A percentile compares a stretch with the other conserved stretches of the same genome.
Conservation (phyloP, 2,888 invertebrate genomes). For the Invenusta paracnida region DNA sequence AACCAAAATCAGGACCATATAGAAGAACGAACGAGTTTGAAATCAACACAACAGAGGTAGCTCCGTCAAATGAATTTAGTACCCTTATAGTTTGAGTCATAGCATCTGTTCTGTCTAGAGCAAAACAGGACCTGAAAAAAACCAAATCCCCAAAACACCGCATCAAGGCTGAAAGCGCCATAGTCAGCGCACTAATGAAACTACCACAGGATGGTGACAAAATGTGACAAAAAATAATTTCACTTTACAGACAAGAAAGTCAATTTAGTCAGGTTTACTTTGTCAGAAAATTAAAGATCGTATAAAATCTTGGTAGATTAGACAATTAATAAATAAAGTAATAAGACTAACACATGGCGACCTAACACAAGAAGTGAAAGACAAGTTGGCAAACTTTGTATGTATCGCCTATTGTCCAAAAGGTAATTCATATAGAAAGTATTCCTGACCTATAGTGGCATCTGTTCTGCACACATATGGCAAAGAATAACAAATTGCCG, state of each 20-base stretch:
- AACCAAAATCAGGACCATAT: neutral
- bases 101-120: neutral
- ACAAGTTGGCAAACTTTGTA: slow-evolving; percentile 28
- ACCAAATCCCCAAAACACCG: neutral
- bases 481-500: slow-evolving; percentile 24
- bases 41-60: neutral
- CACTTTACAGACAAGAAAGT: too few relatives aligned
- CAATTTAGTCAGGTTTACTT: too few relatives aligned
- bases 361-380: slow-evolving; percentile 2
- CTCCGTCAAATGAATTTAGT: neutral
- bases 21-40: neutral
- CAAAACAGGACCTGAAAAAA: neutral
- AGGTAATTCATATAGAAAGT: slow-evolving; percentile 31
- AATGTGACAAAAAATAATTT: too few relatives aligned
- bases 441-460: slow-evolving; percentile 39
- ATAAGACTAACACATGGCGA: neutral
- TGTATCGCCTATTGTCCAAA: slow-evolving; percentile 32
- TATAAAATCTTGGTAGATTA: too few relatives aligned
- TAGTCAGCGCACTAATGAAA: neutral
- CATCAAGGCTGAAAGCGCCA: slow-evolving; percentile 10
- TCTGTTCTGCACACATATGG: slow-evolving; percentile 37
- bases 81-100: neutral
- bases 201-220: slow-evolving; percentile 1
- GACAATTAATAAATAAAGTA: too few relatives aligned
- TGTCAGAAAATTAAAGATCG: too few relatives aligned